Conservation (phyloP, 2,888 invertebrate genomes). For the Aspidiotus rigidus region DNA sequence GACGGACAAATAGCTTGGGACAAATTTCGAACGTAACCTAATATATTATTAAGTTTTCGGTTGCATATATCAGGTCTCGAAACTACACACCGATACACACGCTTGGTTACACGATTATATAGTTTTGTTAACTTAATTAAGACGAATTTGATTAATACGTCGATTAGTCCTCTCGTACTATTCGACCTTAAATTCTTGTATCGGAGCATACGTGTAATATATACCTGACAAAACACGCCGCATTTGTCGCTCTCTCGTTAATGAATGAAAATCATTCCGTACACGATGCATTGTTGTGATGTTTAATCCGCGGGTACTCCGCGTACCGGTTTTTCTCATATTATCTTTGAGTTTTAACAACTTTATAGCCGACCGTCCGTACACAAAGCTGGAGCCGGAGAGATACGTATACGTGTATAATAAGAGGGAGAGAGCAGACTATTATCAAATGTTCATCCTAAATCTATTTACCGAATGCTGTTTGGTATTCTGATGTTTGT, state of each 20-base stretch:
- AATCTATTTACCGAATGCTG: too few species aligned
- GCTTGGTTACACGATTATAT: neutral
- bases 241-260: too few species aligned
- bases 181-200: conserved; percentile 1
- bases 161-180: neutral
- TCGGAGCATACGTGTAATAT: neutral
- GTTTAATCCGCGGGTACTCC: too few species aligned
- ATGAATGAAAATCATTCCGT: neutral
- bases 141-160: conserved; percentile 2
- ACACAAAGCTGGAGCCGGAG: too few species aligned
- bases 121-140: neutral
- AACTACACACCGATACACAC: neutral
- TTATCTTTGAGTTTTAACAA: too few species aligned
- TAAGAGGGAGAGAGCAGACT: too few species aligned
- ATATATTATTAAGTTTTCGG: neutral
- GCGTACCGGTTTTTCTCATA: too few species aligned
- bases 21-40: neutral
- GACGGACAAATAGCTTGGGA: neutral
- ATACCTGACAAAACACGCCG: conserved; percentile 2
- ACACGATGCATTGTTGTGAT: neutral
- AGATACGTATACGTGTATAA: too few species aligned
- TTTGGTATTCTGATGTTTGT: too few species aligned
- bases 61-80: neutral
- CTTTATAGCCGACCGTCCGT: too few species aligned
- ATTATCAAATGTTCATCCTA: too few species aligned